phyloP scores from a whole-genome alignment of 2,888 invertebrate genomes.

The Harmothoe impar region DNA sequence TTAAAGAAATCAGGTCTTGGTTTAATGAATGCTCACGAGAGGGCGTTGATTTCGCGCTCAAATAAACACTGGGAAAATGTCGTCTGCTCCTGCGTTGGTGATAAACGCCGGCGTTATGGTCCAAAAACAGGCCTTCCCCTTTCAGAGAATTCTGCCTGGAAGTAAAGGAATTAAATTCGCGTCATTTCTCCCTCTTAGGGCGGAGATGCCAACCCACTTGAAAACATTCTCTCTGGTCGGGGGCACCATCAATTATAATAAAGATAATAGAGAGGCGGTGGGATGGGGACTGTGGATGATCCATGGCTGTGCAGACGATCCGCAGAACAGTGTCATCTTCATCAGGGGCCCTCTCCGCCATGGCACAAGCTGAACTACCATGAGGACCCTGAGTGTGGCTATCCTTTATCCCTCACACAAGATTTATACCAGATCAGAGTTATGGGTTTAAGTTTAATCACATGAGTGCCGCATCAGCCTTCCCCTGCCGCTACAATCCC shows the following conservation, averaged over 20 bases:
- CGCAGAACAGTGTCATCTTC: neutral
- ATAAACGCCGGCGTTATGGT: conserved; percentile 44
- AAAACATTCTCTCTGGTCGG: conserved; percentile 19
- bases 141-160: conserved; percentile 25
- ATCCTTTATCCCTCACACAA: too few relatives aligned
- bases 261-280: conserved; percentile 31
- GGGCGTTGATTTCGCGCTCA: conserved; percentile 57
- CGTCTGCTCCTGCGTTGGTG: neutral
- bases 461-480: too few relatives aligned
- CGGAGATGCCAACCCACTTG: neutral
- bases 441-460: too few relatives aligned
- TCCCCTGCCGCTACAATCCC: too few relatives aligned
- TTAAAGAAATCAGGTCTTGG: conserved; percentile 23
- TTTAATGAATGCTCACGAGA: conserved; percentile 50
- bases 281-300: conserved; percentile 8
- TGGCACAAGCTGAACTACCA: neutral
- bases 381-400: too few relatives aligned
- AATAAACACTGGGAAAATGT: conserved; percentile 42
- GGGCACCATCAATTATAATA: conserved; percentile 41
- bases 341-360: neutral
- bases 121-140: conserved; percentile 9
- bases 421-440: too few relatives aligned
- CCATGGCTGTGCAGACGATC: neutral
- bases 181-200: conserved; percentile 52
- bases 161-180: conserved; percentile 58